These are phyloP conservation scores for Bos javanicus DNA, from an alignment of 2,113 vertebrate genomes.

Conservation along the genomic window DNA sequence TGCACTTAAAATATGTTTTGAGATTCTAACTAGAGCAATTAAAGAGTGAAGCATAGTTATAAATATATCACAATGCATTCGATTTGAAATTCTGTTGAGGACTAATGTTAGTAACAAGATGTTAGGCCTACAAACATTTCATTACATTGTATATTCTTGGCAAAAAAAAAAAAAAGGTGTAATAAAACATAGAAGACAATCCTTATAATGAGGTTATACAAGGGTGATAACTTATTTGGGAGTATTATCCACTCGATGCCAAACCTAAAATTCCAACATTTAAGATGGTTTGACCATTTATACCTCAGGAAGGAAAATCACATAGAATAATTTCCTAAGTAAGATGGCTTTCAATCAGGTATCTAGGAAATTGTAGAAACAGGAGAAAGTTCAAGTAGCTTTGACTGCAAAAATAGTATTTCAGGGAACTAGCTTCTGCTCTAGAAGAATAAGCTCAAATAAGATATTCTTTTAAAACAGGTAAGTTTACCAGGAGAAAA, in stretches of 20 bases:
- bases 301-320: neutral
- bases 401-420: neutral
- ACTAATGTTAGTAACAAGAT: neutral
- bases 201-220: neutral
- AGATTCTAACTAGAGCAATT: neutral
- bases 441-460: neutral
- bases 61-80: neutral
- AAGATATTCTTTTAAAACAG: neutral
- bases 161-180: neutral
- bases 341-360: neutral
- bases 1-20: neutral
- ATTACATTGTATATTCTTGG: neutral
- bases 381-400: neutral
- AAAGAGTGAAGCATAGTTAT: neutral
- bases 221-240: neutral
- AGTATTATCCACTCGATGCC: neutral
- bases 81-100: neutral
- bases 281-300: neutral
- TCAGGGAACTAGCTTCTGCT: neutral
- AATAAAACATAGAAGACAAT: neutral
- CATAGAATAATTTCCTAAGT: neutral
- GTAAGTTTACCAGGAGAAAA: neutral
- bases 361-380: neutral
- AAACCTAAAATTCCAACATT: neutral
- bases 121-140: neutral